A percentile compares a stretch with the other conserved stretches of the same genome.
phyloP scores from a whole-genome alignment of 2,888 invertebrate species.

The Drosophila paramelanica region DNA sequence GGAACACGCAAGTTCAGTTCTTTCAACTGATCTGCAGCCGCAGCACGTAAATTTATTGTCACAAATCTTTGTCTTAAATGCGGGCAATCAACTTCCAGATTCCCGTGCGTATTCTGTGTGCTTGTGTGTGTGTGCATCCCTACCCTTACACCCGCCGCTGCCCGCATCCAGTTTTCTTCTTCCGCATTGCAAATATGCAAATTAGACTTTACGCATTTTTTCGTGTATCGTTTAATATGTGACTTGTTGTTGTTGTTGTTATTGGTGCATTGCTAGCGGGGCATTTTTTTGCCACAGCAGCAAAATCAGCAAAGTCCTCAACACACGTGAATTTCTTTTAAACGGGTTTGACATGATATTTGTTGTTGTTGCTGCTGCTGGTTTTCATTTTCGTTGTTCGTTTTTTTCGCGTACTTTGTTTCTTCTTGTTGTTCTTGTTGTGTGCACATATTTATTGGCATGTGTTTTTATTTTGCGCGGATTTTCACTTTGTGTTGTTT shows the following conservation, averaged over 20 bases:
- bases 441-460: conserved; percentile 46
- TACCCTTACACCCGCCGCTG: background rate
- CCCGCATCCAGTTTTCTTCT: conserved; percentile 40
- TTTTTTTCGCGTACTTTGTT: conserved; percentile 7
- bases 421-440: conserved; percentile 4
- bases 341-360: conserved; percentile 65
- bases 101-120: background rate
- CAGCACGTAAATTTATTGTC: conserved; percentile 13
- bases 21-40: conserved; percentile 12
- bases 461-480: conserved; percentile 25
- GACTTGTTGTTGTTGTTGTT: conserved; percentile 50
- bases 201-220: conserved; percentile 60
- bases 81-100: conserved; percentile 41
- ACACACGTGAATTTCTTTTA: conserved; percentile 74
- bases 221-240: conserved; percentile 56
- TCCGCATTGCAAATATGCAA: conserved; percentile 61
- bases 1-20: conserved; percentile 6
- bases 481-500: conserved; percentile 29
- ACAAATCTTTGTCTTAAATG: conserved; percentile 29
- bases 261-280: conserved; percentile 54
- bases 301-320: conserved; percentile 30
- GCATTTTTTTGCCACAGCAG: conserved; percentile 40
- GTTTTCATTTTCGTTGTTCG: conserved; percentile 60
- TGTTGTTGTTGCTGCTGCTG: conserved; percentile 43
- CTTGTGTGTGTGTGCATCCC: conserved; percentile 6